phyloP scores from a whole-genome alignment of 2,797 vertebrate species.

The Mormyrus proboscirostris region DNA sequence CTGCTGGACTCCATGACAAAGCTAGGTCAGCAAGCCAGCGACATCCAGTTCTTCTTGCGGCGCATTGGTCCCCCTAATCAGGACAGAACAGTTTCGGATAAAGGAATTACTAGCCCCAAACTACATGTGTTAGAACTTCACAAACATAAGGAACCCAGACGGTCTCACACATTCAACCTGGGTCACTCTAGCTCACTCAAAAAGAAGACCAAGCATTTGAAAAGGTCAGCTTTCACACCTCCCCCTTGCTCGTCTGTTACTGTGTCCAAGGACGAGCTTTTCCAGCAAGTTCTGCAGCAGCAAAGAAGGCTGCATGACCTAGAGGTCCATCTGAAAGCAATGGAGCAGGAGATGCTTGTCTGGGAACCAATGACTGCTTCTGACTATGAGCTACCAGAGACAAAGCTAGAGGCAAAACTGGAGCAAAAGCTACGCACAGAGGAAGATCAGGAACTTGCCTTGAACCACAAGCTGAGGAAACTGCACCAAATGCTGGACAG shows the following conservation, averaged over 20 bases:
- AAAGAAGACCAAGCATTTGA: conserved; percentile 47
- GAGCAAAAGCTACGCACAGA: conserved; percentile 69
- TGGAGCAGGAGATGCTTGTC: conserved; percentile 59
- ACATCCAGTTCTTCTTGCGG: conserved; percentile 79
- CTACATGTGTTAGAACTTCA: conserved; percentile 40
- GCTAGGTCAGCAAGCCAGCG: conserved; percentile 74
- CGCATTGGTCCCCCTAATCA: conserved; percentile 74
- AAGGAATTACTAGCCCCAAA: conserved; percentile 47
- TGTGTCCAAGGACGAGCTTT: conserved; percentile 65
- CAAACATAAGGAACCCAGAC: conserved; percentile 57
- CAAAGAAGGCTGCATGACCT: conserved; percentile 64
- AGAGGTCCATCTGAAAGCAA: conserved; percentile 54
- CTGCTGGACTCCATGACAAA: conserved; percentile 75
- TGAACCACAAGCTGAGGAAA: conserved; percentile 58
- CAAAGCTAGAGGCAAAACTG: conserved; percentile 60
- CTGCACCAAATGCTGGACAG: conserved; percentile 64
- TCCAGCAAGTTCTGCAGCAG: conserved; percentile 67
- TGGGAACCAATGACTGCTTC: conserved; percentile 39
- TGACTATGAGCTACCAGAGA: conserved; percentile 30
- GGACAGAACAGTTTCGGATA: conserved; percentile 49
- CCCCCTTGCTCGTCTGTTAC: background rate
- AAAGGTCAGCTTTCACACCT: conserved; percentile 40
- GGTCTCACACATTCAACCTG: conserved; percentile 64
- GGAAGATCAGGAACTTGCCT: conserved; percentile 61
- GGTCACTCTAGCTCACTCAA: conserved; percentile 48